Conservation (phyloP, 2,113 vertebrate genomes). For the Notothenia coriiceps region DNA sequence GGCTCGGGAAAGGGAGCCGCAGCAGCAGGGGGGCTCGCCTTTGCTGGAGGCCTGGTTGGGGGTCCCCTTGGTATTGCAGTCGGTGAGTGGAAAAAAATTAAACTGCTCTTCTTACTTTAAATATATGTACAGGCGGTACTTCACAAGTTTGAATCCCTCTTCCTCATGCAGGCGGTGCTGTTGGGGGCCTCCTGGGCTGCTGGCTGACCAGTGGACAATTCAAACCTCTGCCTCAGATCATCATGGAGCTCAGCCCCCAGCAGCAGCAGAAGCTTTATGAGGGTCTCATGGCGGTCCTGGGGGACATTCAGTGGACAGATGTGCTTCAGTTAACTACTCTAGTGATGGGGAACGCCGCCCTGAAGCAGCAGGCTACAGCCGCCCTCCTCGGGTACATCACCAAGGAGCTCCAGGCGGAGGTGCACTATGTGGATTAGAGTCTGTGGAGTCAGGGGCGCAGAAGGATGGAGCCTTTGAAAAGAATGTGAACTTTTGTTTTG, state of each 20-base stretch:
- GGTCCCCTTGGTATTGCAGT: conserved; percentile 90
- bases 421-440: conserved; percentile 86
- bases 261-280: conserved; percentile 87
- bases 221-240: conserved; percentile 90
- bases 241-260: conserved; percentile 87
- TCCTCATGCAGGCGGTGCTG: conserved; percentile 86
- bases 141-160: background rate
- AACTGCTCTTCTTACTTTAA: background rate
- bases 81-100: conserved; percentile 81
- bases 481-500: conserved; percentile 11
- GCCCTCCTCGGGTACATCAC: conserved; percentile 86
- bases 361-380: conserved; percentile 84
- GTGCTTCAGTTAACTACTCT: conserved; percentile 84
- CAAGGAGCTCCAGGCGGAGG: conserved; percentile 86
- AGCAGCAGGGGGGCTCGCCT: conserved; percentile 85
- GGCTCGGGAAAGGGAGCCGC: conserved; percentile 87
- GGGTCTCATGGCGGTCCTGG: conserved; percentile 78
- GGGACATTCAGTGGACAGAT: conserved; percentile 88
- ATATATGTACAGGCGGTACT: background rate
- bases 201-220: conserved; percentile 90
- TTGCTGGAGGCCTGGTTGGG: conserved; percentile 89
- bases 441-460: background rate
- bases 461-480: background rate
- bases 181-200: conserved; percentile 91
- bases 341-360: conserved; percentile 85